Percentiles rank a stretch among this genome's conserved stretches.
These are phyloP conservation scores for Saguinus midas DNA, from an alignment of 2,113 vertebrate species.

Conservation along the genomic window DNA sequence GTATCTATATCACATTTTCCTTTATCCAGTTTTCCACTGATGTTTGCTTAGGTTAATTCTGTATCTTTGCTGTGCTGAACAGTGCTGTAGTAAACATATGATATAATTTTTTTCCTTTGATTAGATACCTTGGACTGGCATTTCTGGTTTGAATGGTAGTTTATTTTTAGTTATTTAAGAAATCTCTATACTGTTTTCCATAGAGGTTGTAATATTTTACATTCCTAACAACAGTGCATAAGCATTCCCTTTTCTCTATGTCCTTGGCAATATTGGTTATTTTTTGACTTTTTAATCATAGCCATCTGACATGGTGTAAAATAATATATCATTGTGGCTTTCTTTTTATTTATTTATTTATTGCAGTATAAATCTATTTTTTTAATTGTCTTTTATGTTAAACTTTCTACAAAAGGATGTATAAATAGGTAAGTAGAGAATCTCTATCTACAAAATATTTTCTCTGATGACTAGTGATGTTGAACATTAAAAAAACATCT, in stretches of 20 bases:
- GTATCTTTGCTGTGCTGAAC: not conserved
- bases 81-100: not conserved
- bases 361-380: slow-evolving; percentile 86
- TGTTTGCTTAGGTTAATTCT: not conserved
- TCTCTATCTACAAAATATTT: slow-evolving; percentile 89
- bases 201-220: not conserved
- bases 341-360: slow-evolving; percentile 50
- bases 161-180: not conserved
- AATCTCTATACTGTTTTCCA: not conserved
- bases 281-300: not conserved
- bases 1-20: not conserved
- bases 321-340: not conserved
- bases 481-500: not conserved
- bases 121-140: too few relatives aligned
- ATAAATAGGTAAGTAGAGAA: slow-evolving; percentile 89
- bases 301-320: not conserved
- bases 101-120: not conserved
- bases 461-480: slow-evolving; percentile 20
- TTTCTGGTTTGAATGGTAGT: too few relatives aligned
- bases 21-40: not conserved
- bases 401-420: slow-evolving; percentile 91
- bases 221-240: not conserved
- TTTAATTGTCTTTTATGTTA: slow-evolving; percentile 89
- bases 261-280: not conserved
- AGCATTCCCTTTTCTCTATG: not conserved